These are phyloP conservation scores for Pachyuromys duprasi DNA, from an alignment of 2,797 vertebrate genomes.

Conservation along the genomic window DNA sequence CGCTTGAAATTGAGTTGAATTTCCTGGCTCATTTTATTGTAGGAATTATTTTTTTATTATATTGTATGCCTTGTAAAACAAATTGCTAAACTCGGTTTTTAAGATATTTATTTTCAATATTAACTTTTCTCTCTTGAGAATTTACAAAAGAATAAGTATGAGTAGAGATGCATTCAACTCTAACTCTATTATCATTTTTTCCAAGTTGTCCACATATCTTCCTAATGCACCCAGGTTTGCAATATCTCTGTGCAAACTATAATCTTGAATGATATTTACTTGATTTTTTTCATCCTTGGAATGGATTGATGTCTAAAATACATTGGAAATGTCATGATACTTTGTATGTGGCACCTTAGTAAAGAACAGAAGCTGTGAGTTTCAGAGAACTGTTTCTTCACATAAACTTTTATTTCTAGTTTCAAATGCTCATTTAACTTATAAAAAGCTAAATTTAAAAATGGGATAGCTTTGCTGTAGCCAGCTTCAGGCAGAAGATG, in stretches of 20 bases:
- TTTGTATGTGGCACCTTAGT: not conserved
- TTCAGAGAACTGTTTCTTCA: not conserved
- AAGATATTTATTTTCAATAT: not conserved
- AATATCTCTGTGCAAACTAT: constrained; percentile 45
- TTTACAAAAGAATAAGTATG: not conserved
- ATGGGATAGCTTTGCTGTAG: not conserved
- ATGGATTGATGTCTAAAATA: not conserved
- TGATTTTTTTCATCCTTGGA: not conserved
- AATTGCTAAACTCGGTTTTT: not conserved
- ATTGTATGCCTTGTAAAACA: constrained; percentile 6
- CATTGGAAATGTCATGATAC: not conserved
- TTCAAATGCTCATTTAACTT: constrained; percentile 6
- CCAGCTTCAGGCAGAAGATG: not conserved
- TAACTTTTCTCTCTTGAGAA: not conserved
- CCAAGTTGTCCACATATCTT: not conserved
- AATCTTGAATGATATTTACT: constrained; percentile 12
- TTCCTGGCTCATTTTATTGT: not conserved
- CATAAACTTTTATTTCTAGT: not conserved
- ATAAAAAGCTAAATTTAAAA: not conserved
- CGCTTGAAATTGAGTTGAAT: not conserved
- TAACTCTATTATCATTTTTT: not conserved
- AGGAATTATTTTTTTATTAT: constrained; percentile 20
- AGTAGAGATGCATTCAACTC: not conserved
- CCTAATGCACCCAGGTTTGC: not conserved
- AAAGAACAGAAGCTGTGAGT: not conserved